Evolutionary conservation across 23 tunicate genomes (phyloP).

Genomic region (Corella eumyota): DNA sequence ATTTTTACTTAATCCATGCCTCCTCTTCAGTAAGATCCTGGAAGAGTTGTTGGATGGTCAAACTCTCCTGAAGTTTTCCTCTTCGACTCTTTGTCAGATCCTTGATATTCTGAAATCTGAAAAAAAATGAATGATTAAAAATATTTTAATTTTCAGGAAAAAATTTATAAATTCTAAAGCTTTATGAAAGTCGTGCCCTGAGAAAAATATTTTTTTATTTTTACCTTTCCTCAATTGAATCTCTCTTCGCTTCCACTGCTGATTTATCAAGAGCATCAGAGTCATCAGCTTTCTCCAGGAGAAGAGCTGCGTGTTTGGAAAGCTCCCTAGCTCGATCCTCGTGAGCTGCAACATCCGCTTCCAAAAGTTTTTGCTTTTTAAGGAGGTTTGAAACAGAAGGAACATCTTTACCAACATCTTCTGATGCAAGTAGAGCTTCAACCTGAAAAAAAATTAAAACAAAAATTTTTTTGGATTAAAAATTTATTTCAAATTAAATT

Average conservation of each 20-base stretch:
- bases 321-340: slow-evolving; percentile 68
- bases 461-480: neutral
- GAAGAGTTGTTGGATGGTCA: slow-evolving; percentile 41
- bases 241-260: slow-evolving; percentile 30
- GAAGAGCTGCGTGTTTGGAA: slow-evolving; percentile 23
- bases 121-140: slow-evolving; percentile 2
- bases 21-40: slow-evolving; percentile 78
- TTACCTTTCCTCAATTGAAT: slow-evolving; percentile 41
- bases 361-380: slow-evolving; percentile 70
- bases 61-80: slow-evolving; percentile 51
- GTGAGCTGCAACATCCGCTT: slow-evolving; percentile 82
- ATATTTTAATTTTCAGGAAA: neutral
- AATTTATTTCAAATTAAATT: too few species aligned
- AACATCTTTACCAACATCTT: slow-evolving; percentile 87
- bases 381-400: slow-evolving; percentile 75
- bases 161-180: neutral
- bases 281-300: slow-evolving; percentile 32
- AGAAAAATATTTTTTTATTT: neutral
- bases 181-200: too few species aligned
- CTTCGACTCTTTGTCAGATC: slow-evolving; percentile 37
- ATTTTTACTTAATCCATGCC: slow-evolving; percentile 88
- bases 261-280: slow-evolving; percentile 64
- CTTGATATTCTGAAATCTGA: slow-evolving; percentile 52
- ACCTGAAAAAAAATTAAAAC: slow-evolving; percentile 18
- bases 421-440: slow-evolving; percentile 59